Evolutionary conservation across 2,797 vertebrate genomes (phyloP).

Genomic region (Artibeus lituratus): DNA sequence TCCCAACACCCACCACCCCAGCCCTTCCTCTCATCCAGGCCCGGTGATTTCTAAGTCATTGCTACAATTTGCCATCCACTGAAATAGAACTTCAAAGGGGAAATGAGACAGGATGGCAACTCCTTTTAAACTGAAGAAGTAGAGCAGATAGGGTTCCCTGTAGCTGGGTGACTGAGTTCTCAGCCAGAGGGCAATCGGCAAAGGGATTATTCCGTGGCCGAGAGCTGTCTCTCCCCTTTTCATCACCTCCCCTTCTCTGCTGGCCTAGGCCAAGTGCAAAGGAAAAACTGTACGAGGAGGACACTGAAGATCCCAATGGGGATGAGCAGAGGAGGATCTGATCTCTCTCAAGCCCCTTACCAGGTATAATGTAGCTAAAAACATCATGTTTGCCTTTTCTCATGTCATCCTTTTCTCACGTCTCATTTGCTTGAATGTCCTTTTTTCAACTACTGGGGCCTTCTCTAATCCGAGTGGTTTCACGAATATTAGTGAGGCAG

Average conservation of each 20-base stretch:
- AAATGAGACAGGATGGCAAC: constrained; percentile 72
- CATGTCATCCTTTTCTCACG: background rate
- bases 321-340: background rate
- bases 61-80: constrained; percentile 68
- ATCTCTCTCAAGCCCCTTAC: background rate
- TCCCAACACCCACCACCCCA: constrained; percentile 54
- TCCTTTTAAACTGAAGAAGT: constrained; percentile 72
- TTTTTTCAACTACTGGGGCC: background rate
- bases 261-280: background rate
- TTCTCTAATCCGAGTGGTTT: background rate
- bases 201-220: constrained; percentile 55
- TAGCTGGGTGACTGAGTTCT: constrained; percentile 40
- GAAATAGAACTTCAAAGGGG: constrained; percentile 84
- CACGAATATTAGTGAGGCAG: background rate
- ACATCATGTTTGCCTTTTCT: background rate
- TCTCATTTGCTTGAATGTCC: background rate
- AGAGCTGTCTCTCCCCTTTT: constrained; percentile 66
- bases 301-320: background rate
- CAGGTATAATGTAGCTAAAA: background rate
- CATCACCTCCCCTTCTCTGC: constrained; percentile 46
- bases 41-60: constrained; percentile 72
- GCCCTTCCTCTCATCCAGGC: constrained; percentile 59
- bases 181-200: constrained; percentile 56
- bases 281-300: background rate
- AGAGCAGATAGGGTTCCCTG: constrained; percentile 75